phyloP scores from a whole-genome alignment of 1,140 invertebrate genomes.

The Schlechtendalia chinensis region DNA sequence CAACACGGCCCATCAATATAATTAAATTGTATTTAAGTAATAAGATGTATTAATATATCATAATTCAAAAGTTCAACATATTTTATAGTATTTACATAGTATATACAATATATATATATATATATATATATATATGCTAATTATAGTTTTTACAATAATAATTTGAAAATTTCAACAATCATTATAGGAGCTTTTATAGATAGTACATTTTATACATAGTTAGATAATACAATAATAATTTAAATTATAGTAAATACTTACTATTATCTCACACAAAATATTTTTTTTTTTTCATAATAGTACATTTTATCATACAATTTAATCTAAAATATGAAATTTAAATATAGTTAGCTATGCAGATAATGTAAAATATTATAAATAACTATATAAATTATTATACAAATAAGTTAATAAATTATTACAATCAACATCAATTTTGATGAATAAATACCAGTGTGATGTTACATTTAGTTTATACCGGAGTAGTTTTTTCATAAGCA shows the following conservation, averaged over 20 bases:
- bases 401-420: constrained; percentile 8
- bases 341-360: neutral
- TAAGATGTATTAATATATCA: too few species aligned
- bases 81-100: too few species aligned
- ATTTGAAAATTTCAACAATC: constrained; percentile 12
- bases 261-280: neutral
- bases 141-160: neutral
- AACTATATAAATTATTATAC: neutral
- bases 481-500: constrained; percentile 44
- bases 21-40: too few species aligned
- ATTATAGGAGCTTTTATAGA: neutral
- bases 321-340: neutral
- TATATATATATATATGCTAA: neutral
- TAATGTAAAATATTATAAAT: neutral
- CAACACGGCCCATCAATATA: too few species aligned
- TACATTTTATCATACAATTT: neutral
- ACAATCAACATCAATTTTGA: neutral
- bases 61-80: neutral
- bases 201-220: neutral
- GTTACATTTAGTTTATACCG: constrained; percentile 6
- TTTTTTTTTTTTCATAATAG: neutral
- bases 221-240: neutral
- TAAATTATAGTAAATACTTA: neutral
- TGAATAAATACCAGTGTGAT: neutral
- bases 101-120: neutral